Evolutionary conservation across 2,888 invertebrate species (phyloP).

Genomic region (Nematopogon swammerdamellus): DNA sequence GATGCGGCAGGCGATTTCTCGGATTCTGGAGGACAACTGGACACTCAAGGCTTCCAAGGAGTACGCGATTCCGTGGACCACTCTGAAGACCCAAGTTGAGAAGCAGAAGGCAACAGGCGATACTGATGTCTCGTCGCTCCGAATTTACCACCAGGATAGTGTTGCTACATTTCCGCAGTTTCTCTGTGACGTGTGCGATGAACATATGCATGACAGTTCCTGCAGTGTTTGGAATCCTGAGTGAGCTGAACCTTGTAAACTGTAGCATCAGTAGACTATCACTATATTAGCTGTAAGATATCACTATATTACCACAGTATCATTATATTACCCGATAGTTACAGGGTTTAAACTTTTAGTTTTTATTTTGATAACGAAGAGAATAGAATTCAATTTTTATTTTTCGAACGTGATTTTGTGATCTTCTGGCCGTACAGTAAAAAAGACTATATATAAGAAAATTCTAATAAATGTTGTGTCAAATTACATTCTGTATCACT

Average conservation of each 20-base stretch:
- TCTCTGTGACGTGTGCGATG: background rate
- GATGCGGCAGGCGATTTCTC: slow-evolving; percentile 2
- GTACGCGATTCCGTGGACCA: background rate
- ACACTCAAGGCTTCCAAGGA: slow-evolving; percentile 1
- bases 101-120: slow-evolving; percentile 1
- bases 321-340: slow-evolving; percentile 1
- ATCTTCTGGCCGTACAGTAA: background rate
- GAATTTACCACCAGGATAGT: background rate
- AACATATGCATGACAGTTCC: background rate
- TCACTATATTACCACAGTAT: slow-evolving; percentile 1
- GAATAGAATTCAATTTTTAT: background rate
- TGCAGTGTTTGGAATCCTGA: slow-evolving; percentile 1
- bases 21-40: slow-evolving; percentile 1
- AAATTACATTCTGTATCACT: too few species aligned
- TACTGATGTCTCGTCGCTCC: background rate
- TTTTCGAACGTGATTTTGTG: background rate
- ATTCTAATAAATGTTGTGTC: too few species aligned
- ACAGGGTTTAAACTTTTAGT: background rate
- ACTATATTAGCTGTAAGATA: background rate
- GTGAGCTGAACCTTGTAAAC: slow-evolving; percentile 1
- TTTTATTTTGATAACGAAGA: background rate
- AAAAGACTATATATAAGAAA: too few species aligned
- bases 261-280: slow-evolving; percentile 1
- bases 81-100: slow-evolving; percentile 1
- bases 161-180: background rate